Percentiles rank a stretch among this genome's conserved stretches.
These are phyloP conservation scores for Suricata suricatta DNA, from an alignment of 2,113 vertebrate genomes.

Conservation along the genomic window DNA sequence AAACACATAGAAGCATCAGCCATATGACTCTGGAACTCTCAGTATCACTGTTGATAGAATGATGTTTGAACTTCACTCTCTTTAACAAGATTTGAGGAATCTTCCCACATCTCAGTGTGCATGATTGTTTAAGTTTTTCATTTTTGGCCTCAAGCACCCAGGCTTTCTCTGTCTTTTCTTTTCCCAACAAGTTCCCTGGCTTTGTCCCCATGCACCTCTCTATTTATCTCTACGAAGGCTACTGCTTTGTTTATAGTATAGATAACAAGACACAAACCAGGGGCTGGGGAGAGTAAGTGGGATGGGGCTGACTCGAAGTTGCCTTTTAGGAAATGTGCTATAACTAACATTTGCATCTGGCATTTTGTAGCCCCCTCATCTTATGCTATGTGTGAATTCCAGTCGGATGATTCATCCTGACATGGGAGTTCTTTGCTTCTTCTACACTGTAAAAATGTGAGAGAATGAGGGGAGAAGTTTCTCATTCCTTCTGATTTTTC, in stretches of 20 bases:
- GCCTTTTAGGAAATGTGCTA: slow-evolving; percentile 74
- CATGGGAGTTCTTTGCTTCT: slow-evolving; percentile 80
- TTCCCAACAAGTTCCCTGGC: slow-evolving; percentile 35
- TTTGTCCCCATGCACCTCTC: slow-evolving; percentile 60
- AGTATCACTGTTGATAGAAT: background rate
- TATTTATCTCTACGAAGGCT: slow-evolving; percentile 68
- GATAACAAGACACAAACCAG: slow-evolving; percentile 87
- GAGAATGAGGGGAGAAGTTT: slow-evolving; percentile 63
- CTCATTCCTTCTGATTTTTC: slow-evolving; percentile 74
- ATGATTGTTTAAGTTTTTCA: slow-evolving; percentile 13
- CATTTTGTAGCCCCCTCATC: slow-evolving; percentile 76
- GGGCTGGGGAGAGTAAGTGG: slow-evolving; percentile 52
- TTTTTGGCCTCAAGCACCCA: slow-evolving; percentile 53
- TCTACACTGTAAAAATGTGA: slow-evolving; percentile 77
- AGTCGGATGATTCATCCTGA: slow-evolving; percentile 83
- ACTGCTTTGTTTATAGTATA: slow-evolving; percentile 79
- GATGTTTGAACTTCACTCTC: background rate
- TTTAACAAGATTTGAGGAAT: slow-evolving; percentile 54
- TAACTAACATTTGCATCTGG: slow-evolving; percentile 80
- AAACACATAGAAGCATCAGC: background rate
- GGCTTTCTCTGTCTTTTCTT: slow-evolving; percentile 60
- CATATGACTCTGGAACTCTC: background rate
- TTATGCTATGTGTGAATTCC: slow-evolving; percentile 81
- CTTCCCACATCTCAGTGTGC: background rate
- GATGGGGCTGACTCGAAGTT: slow-evolving; percentile 11